Percentiles rank a stretch among this genome's conserved stretches.
Conservation (phyloP, 2,888 invertebrate species). For the Leptothorax acervorum region DNA sequence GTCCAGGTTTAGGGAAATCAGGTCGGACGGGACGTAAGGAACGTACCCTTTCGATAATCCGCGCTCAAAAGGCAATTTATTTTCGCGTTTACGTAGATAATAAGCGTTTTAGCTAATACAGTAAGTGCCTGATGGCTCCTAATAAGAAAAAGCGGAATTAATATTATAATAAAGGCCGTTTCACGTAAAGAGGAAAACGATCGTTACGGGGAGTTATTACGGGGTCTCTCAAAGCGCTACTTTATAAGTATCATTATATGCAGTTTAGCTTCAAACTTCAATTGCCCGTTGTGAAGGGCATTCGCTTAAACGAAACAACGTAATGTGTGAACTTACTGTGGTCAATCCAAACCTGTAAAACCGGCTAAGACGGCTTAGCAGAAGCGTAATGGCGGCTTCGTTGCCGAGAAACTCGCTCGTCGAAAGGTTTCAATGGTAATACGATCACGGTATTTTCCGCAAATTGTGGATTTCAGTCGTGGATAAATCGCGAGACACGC, state of each 20-base stretch:
- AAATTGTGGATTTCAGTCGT: slow-evolving; percentile 9
- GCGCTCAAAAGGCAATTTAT: not conserved
- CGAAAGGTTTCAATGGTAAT: slow-evolving; percentile 65
- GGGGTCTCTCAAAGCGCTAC: slow-evolving; percentile 59
- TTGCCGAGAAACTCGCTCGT: slow-evolving; percentile 76
- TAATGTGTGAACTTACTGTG: slow-evolving; percentile 71
- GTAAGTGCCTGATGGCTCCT: slow-evolving; percentile 1
- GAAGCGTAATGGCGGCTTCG: slow-evolving; percentile 72
- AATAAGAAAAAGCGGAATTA: not conserved
- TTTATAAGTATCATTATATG: slow-evolving; percentile 54
- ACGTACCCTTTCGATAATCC: not conserved
- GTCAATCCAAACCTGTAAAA: slow-evolving; percentile 79
- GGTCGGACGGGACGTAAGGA: not conserved
- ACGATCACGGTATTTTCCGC: slow-evolving; percentile 39
- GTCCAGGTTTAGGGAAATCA: slow-evolving; percentile 35
- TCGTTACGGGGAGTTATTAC: slow-evolving; percentile 33
- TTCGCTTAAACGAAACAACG: slow-evolving; percentile 65
- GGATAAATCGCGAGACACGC: not conserved
- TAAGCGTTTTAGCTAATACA: slow-evolving; percentile 3
- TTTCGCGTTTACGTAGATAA: not conserved
- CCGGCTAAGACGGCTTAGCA: slow-evolving; percentile 73
- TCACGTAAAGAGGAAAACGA: slow-evolving; percentile 13
- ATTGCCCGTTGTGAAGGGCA: slow-evolving; percentile 59
- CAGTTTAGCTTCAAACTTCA: slow-evolving; percentile 69
- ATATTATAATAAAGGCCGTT: not conserved